phyloP scores from a whole-genome alignment of 2,797 vertebrate species.

The Monodelphis domestica region DNA sequence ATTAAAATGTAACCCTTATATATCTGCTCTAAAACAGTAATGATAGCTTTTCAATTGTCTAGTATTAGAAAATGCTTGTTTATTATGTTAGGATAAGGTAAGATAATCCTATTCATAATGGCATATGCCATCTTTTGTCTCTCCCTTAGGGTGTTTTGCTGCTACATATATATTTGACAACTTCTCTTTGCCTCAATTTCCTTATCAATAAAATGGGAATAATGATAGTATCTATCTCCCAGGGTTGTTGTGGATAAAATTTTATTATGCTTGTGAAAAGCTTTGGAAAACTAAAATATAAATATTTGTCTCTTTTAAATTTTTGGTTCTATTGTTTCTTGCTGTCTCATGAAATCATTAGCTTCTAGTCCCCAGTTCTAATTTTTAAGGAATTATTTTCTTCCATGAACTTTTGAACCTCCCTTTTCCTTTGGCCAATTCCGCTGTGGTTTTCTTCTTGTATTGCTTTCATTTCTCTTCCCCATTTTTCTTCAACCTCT shows the following conservation, averaged over 20 bases:
- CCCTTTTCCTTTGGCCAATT: too few species aligned
- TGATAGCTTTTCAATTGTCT: neutral
- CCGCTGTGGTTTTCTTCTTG: too few species aligned
- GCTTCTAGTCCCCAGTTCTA: too few species aligned
- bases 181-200: neutral
- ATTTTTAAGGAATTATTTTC: too few species aligned
- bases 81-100: conserved; percentile 7
- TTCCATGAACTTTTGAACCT: too few species aligned
- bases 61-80: conserved; percentile 46
- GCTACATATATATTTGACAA: neutral
- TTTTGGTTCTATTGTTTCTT: too few species aligned
- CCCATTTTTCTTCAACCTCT: too few species aligned
- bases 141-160: neutral
- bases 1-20: neutral
- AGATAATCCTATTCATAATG: neutral
- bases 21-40: neutral
- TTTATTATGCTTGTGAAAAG: neutral
- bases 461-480: too few species aligned
- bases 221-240: neutral
- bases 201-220: neutral
- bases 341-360: too few species aligned
- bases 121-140: neutral
- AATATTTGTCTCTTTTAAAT: neutral
- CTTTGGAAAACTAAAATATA: neutral
- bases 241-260: neutral